Base-by-base conservation (phyloP, 1,140 invertebrate genomes). In the Muscidifurax raptorellus region DNA sequence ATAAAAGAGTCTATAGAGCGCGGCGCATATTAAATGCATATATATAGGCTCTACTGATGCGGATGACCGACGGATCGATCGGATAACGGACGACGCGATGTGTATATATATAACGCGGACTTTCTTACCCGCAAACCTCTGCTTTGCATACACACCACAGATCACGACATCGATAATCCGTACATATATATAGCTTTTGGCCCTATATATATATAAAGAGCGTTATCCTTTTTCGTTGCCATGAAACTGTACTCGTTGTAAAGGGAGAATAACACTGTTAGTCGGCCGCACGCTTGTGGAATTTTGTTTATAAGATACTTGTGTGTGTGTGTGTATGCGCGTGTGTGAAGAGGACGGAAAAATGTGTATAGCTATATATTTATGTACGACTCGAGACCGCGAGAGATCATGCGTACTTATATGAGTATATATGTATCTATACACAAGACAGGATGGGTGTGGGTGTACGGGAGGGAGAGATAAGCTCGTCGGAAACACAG, bases 21-120 rank as follows among this genome's bases (percentile, higher is more conserved):
- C 36, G n/a, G 44, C 40, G 87, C 86, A 88, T n/a, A n/a, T 88
- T 90, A 91, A 91, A 90, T 88, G 87, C 87, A 83, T 85, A 86
- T 87, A 80, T 85, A 2, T 32, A 32, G 32, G 36, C 7, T 6
- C 36, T 10, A 1, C 36, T 40, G 69, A 79, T 71, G 86, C 87
- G 86, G 82, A 88, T 85, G 69, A 64, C 32, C 87, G 22, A 25
- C 67, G 83, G 76, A 72, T 74, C 84, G 77, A 82, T 78, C 77
- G 83, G 64, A 80, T 80, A 80, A 80, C 78, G 78, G 78, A 47
- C 52, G 59, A 36, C 30, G 59, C 67, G 9, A 22, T 79, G 64
- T 80, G 78, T 64, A 79, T 79, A 67, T 27, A 40, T 25, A 15
- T 64, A 27, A 10, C 22, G 15, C 1, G 25, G 7, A 0, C 64